These are phyloP conservation scores for Drosophila robusta DNA, from an alignment of 2,888 invertebrate genomes.

Conservation along the genomic window DNA sequence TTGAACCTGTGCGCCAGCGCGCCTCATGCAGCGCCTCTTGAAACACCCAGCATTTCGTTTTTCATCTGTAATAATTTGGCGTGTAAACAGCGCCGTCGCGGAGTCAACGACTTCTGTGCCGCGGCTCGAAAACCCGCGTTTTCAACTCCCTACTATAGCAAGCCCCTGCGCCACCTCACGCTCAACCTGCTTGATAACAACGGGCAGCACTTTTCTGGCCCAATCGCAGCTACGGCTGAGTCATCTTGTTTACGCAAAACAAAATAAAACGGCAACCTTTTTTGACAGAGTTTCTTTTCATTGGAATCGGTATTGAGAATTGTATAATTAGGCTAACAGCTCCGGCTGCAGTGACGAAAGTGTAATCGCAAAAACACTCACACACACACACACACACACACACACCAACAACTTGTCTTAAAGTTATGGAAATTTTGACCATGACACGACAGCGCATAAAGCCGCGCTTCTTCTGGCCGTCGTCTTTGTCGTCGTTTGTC, in stretches of 20 bases:
- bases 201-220: constrained; percentile 28
- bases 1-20: constrained; percentile 57
- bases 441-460: constrained; percentile 56
- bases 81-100: constrained; percentile 63
- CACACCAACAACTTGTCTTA: constrained; percentile 32
- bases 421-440: constrained; percentile 75
- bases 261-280: constrained; percentile 24
- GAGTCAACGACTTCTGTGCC: constrained; percentile 75
- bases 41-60: constrained; percentile 51
- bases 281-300: constrained; percentile 72
- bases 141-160: not conserved
- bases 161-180: not conserved
- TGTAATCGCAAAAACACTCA: constrained; percentile 57
- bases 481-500: not conserved
- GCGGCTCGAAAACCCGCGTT: constrained; percentile 10
- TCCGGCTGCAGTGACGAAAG: constrained; percentile 68
- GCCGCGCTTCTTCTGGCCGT: constrained; percentile 30
- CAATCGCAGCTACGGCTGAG: constrained; percentile 36
- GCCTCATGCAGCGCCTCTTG: constrained; percentile 16
- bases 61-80: constrained; percentile 79
- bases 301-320: constrained; percentile 68
- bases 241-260: constrained; percentile 66
- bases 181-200: constrained; percentile 30
- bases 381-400: constrained; percentile 27
- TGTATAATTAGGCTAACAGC: constrained; percentile 77